These are phyloP conservation scores for Aeoliscus strigatus DNA, from an alignment of 2,797 vertebrate species.

Conservation along the genomic window DNA sequence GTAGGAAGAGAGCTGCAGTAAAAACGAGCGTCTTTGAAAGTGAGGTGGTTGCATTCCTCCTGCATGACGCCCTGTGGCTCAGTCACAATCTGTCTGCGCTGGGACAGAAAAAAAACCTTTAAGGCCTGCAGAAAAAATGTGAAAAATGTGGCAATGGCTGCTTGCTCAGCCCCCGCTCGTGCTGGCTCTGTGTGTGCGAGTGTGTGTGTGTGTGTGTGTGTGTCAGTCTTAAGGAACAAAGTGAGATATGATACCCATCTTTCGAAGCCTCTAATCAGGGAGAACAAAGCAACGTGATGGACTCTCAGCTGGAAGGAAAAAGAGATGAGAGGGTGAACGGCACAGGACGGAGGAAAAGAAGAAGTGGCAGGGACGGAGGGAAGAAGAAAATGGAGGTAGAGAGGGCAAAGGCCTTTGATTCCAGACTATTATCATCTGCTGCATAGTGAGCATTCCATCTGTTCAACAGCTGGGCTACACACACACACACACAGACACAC, in stretches of 20 bases:
- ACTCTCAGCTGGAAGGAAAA: constrained; percentile 27
- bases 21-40: constrained; percentile 33
- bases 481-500: constrained; percentile 19
- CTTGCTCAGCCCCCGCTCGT: constrained; percentile 46
- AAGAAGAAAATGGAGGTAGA: constrained; percentile 26
- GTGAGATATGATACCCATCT: constrained; percentile 50
- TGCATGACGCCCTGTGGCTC: constrained; percentile 50
- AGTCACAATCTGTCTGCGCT: constrained; percentile 53
- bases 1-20: constrained; percentile 13
- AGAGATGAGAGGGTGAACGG: constrained; percentile 5
- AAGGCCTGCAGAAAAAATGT: constrained; percentile 51
- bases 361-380: too few relatives aligned
- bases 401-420: constrained; percentile 48
- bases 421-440: constrained; percentile 67
- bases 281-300: constrained; percentile 53
- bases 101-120: constrained; percentile 64
- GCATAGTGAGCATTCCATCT: constrained; percentile 80
- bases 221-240: constrained; percentile 27
- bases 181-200: too few relatives aligned
- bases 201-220: constrained; percentile 18
- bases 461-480: constrained; percentile 77
- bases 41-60: constrained; percentile 66
- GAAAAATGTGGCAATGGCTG: constrained; percentile 57
- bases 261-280: constrained; percentile 51
- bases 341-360: too few relatives aligned